Conservation (phyloP, 2,797 vertebrate species). For the Cynodonichthys magdalenae region DNA sequence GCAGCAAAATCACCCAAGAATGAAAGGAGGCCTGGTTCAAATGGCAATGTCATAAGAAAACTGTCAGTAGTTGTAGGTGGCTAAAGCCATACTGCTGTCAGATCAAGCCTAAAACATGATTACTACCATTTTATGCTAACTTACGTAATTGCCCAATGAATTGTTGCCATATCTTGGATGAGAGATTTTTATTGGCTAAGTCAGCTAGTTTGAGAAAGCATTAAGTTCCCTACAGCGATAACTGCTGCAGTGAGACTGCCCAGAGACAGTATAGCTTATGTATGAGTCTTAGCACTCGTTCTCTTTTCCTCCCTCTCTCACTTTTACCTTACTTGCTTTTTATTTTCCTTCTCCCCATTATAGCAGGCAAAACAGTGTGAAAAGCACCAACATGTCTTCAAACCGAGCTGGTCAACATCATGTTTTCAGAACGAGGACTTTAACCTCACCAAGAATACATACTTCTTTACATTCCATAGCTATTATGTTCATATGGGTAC, state of each 20-base stretch:
- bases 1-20: constrained; percentile 71
- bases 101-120: constrained; percentile 32
- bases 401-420: constrained; percentile 42
- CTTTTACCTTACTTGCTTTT: constrained; percentile 22
- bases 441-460: constrained; percentile 98
- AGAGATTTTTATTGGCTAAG: constrained; percentile 73
- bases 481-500: constrained; percentile 99
- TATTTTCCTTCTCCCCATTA: constrained; percentile 36
- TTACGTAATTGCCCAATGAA: constrained; percentile 57
- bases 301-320: constrained; percentile 17
- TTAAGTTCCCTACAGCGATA: constrained; percentile 74
- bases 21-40: constrained; percentile 67
- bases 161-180: constrained; percentile 59
- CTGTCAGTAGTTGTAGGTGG: constrained; percentile 29
- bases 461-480: constrained; percentile 99
- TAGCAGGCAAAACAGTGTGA: constrained; percentile 56
- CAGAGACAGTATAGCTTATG: constrained; percentile 80
- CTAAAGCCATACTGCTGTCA: constrained; percentile 28
- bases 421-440: constrained; percentile 73
- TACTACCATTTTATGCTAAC: constrained; percentile 46
- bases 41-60: constrained; percentile 48
- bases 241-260: constrained; percentile 81
- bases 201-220: constrained; percentile 71
- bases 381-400: constrained; percentile 55
- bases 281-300: constrained; percentile 63